Evolutionary conservation across 2,797 vertebrate species (phyloP), one percentile per base, ranked within the genome.

Genomic region (Mionectes olivaceus): DNA sequence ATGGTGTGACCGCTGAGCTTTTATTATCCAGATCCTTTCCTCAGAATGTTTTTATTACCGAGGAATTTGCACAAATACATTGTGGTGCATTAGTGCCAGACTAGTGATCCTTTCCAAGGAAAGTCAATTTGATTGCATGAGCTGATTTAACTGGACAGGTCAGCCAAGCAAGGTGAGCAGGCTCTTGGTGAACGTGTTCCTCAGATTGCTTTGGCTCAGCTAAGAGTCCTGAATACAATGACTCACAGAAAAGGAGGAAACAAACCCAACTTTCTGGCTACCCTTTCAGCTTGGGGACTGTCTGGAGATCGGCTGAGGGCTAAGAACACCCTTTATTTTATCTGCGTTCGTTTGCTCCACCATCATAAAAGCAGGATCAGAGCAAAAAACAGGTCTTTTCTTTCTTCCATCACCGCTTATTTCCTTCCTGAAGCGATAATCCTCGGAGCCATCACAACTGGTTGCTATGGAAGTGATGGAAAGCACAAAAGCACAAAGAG

Each of bases 381-480:
- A 70, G 65, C 1, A 16, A 87, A 90, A 41, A 92, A 71, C 27
- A 63, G 27, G 46, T 50, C 27, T 28, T 78, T 83, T 81, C 75
- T 85, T 82, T 60, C 57, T 92, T 67, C 85, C 77, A 57, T 82
- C 47, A 37, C 37, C 53, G 41, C 56, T 84, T 91, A 83, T 94
- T 96, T 91, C 89, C 77, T 95, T 87, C 87, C 87, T 64, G 85
- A 94, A 96, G 67, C 1, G 2, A 81, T 94, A 94, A 96, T 93
- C 93, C 95, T 95, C 0, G 0, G 63, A 92, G 79, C 75, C 95
- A 94, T 93, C 95, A 94, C 83, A 90, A 87, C n/a, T 93, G 89
- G 94, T 97, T 96, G 95, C 95, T 93, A 95, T 94, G 94, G 94
- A 90, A 89, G 94, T 93, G 95, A 90, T 2, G 57, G 85, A 93